Conservation (phyloP, 2,797 vertebrate genomes). For the Diglossa cyanea region DNA sequence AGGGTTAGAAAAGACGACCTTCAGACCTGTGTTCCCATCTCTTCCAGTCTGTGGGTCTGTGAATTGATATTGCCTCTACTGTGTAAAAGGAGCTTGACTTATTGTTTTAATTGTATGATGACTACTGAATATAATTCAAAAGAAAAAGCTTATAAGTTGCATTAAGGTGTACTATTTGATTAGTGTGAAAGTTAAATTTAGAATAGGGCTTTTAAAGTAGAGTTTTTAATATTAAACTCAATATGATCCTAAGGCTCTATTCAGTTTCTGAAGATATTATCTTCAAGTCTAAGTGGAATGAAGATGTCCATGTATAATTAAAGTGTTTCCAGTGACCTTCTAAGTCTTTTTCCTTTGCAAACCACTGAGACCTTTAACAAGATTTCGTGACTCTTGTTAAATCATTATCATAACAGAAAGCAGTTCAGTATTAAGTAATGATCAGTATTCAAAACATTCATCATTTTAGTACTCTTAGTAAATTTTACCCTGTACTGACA, state of each 20-base stretch:
- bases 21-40: not conserved
- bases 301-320: not conserved
- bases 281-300: not conserved
- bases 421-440: not conserved
- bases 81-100: not conserved
- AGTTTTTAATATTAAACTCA: not conserved
- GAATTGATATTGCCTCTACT: not conserved
- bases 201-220: not conserved
- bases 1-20: not conserved
- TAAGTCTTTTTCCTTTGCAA: not conserved
- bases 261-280: not conserved
- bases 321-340: not conserved
- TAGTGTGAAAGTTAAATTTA: not conserved
- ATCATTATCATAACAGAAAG: not conserved
- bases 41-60: not conserved
- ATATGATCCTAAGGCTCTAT: not conserved
- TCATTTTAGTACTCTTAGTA: not conserved
- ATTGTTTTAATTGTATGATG: not conserved
- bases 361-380: not conserved
- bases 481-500: not conserved
- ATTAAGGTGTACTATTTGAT: not conserved
- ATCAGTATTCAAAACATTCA: not conserved
- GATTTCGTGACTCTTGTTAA: not conserved
- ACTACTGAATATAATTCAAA: not conserved
- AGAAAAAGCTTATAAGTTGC: not conserved